A percentile compares a stretch with the other conserved stretches of the same genome.
These are phyloP conservation scores for Dermatophagoides farinae DNA, from an alignment of 1,140 invertebrate genomes.

Conservation along the genomic window DNA sequence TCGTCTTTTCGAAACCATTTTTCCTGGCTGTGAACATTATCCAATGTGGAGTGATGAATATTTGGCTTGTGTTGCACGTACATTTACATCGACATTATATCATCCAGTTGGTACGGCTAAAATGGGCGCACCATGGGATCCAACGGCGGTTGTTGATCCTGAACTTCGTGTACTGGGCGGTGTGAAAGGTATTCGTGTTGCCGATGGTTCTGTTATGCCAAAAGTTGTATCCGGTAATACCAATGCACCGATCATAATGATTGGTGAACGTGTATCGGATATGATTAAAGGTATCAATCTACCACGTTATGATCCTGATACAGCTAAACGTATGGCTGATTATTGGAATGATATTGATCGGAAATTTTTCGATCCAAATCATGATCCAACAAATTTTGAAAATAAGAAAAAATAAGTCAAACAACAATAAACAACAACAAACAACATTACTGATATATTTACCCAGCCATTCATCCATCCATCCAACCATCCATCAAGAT, in stretches of 20 bases:
- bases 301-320: neutral
- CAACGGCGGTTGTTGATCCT: conserved; percentile 56
- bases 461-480: no score
- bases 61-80: conserved; percentile 59
- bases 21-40: conserved; percentile 50
- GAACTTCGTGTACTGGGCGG: conserved; percentile 33
- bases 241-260: conserved; percentile 19
- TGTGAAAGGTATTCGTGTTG: conserved; percentile 35
- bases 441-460: no score
- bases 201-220: conserved; percentile 49
- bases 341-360: no score
- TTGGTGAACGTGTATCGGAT: conserved; percentile 17
- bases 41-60: conserved; percentile 52
- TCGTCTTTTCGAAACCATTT: conserved; percentile 6
- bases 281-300: conserved; percentile 27
- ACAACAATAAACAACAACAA: no score
- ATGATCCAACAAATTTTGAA: no score
- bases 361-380: no score
- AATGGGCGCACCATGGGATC: conserved; percentile 56
- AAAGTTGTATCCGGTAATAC: conserved; percentile 29
- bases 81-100: conserved; percentile 65
- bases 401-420: no score
- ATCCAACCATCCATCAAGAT: no score
- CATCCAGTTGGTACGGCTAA: conserved; percentile 35
- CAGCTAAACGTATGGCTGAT: neutral